Conservation (phyloP, 2,113 vertebrate genomes). For the Piprites chloris region DNA sequence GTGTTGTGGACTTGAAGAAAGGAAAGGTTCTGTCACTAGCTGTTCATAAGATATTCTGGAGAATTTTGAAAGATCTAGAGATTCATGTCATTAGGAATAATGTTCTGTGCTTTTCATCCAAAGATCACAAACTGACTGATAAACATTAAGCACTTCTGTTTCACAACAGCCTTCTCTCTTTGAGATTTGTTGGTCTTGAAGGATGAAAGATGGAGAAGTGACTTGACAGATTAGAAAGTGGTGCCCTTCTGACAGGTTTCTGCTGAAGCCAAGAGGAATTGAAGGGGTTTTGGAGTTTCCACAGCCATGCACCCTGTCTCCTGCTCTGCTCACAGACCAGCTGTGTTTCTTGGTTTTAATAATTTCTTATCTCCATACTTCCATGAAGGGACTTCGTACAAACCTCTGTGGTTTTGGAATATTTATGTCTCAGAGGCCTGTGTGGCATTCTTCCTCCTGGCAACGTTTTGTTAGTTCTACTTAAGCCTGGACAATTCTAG, state of each 20-base stretch:
- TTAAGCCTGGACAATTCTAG: background rate
- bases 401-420: background rate
- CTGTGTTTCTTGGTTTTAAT: background rate
- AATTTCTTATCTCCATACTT: background rate
- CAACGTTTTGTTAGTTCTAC: background rate
- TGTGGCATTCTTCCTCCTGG: background rate
- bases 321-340: background rate
- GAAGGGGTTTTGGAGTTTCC: background rate
- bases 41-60: background rate
- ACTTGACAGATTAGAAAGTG: accelerated
- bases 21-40: background rate
- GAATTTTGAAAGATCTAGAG: background rate
- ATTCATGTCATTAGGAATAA: background rate
- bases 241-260: background rate
- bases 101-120: background rate
- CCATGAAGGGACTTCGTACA: background rate
- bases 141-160: background rate
- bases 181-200: background rate
- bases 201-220: background rate
- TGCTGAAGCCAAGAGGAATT: background rate
- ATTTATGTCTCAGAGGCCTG: background rate
- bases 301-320: background rate
- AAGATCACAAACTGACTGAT: background rate
- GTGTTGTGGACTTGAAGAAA: background rate
- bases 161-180: background rate